These are phyloP conservation scores for Drosophila sordidula DNA, from an alignment of 2,888 invertebrate species.

Conservation along the genomic window DNA sequence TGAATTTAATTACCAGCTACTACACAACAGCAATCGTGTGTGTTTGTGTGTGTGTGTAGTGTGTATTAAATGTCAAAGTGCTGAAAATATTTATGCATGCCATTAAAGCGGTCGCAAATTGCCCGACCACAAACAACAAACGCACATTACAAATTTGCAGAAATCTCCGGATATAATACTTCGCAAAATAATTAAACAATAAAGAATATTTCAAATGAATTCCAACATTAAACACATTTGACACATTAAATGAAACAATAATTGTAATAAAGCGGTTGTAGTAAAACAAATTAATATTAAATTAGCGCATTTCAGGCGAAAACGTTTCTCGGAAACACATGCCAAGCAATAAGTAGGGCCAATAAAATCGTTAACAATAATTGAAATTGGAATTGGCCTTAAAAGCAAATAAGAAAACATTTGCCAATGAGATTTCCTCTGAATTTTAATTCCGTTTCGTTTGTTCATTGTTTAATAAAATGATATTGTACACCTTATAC, in stretches of 20 bases:
- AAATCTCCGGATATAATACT: background rate
- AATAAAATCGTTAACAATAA: constrained; percentile 19
- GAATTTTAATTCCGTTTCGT: constrained; percentile 9
- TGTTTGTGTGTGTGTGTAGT: background rate
- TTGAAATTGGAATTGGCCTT: constrained; percentile 8
- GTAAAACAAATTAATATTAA: background rate
- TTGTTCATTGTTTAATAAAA: constrained; percentile 31
- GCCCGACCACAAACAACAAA: constrained; percentile 15
- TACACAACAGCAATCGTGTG: background rate
- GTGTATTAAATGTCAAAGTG: constrained; percentile 12
- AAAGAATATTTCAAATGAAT: background rate
- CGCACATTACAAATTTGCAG: constrained; percentile 1
- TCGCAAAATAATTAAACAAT: background rate
- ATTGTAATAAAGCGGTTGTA: background rate
- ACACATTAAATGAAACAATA: constrained; percentile 2
- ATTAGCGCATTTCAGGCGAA: background rate
- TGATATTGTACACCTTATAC: constrained; percentile 30
- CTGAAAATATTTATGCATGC: constrained; percentile 34
- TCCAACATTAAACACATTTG: background rate
- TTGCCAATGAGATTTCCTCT: constrained; percentile 17
- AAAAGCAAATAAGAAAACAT: constrained; percentile 15
- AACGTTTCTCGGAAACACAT: background rate
- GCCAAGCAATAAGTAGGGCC: background rate
- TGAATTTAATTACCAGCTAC: constrained; percentile 62
- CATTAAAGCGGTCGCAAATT: constrained; percentile 16